Conservation (phyloP, 1,140 invertebrate species). For the Drosophila gunungcola region DNA sequence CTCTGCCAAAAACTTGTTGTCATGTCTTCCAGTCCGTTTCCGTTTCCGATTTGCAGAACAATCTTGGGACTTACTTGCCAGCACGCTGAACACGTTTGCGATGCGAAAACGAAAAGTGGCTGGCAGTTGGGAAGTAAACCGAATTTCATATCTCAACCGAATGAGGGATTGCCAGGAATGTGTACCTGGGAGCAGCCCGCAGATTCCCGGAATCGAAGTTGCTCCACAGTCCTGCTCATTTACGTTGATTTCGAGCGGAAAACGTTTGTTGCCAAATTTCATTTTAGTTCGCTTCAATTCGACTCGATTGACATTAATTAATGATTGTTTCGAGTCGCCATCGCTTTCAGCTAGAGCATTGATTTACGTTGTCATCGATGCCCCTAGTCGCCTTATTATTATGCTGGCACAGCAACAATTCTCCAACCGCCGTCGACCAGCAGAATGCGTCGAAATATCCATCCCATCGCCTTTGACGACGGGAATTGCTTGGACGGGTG, state of each 20-base stretch:
- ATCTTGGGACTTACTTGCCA: slow-evolving; percentile 17
- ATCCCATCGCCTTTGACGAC: slow-evolving; percentile 39
- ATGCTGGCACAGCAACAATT: slow-evolving; percentile 76
- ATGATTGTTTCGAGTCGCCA: slow-evolving; percentile 75
- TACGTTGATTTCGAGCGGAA: slow-evolving; percentile 78
- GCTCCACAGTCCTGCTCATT: slow-evolving; percentile 55
- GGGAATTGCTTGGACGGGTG: slow-evolving; percentile 64
- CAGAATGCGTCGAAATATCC: slow-evolving; percentile 15
- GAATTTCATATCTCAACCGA: slow-evolving; percentile 60
- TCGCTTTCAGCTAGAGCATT: slow-evolving; percentile 60
- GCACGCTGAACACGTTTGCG: slow-evolving; percentile 16
- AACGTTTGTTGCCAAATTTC: slow-evolving; percentile 82
- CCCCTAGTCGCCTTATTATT: slow-evolving; percentile 71
- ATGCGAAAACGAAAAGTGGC: slow-evolving; percentile 56
- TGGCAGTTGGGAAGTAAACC: slow-evolving; percentile 39
- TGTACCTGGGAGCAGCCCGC: slow-evolving; percentile 52
- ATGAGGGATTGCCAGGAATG: slow-evolving; percentile 15
- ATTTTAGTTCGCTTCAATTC: slow-evolving; percentile 72
- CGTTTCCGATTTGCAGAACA: slow-evolving; percentile 22
- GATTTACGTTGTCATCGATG: slow-evolving; percentile 75
- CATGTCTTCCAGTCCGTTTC: slow-evolving; percentile 58
- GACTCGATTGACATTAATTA: slow-evolving; percentile 82
- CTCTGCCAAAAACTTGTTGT: slow-evolving; percentile 65
- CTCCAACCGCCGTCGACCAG: slow-evolving; percentile 39
- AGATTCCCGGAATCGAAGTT: slow-evolving; percentile 13